Percentiles rank a stretch among this genome's conserved stretches.
phyloP scores from a whole-genome alignment of 2,888 invertebrate genomes.

The Apotomis capreana region DNA sequence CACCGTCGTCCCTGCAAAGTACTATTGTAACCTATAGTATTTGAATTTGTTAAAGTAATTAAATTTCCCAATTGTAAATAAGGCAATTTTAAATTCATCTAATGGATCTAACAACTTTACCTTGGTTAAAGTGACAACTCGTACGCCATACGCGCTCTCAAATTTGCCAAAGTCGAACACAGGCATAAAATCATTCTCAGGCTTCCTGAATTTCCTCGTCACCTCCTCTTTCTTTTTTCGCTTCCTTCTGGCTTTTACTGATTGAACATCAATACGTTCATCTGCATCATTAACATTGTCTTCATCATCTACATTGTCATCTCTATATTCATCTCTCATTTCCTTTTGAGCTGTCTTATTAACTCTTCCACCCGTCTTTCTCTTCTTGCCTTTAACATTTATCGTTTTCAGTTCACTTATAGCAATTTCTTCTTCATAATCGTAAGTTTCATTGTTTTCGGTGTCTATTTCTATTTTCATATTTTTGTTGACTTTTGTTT shows the following conservation, averaged over 20 bases:
- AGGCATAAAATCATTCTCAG: constrained; percentile 14
- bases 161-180: constrained; percentile 22
- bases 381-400: background rate
- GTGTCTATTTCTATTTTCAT: background rate
- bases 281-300: background rate
- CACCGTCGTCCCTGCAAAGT: too few relatives aligned
- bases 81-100: background rate
- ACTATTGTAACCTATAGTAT: too few relatives aligned
- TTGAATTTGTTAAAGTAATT: too few relatives aligned
- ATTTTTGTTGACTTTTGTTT: background rate
- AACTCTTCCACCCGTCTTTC: background rate
- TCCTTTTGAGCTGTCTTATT: background rate
- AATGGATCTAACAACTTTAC: background rate
- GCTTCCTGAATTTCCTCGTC: constrained; percentile 16
- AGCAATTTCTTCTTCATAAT: background rate
- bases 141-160: background rate
- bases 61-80: background rate
- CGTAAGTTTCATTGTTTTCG: background rate
- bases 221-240: background rate
- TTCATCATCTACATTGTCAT: background rate
- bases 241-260: background rate
- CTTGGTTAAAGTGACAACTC: background rate
- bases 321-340: background rate
- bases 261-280: background rate
- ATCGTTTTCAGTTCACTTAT: background rate